Base-by-base conservation (phyloP, 2,888 invertebrate species). In the Tenthredo notha region DNA sequence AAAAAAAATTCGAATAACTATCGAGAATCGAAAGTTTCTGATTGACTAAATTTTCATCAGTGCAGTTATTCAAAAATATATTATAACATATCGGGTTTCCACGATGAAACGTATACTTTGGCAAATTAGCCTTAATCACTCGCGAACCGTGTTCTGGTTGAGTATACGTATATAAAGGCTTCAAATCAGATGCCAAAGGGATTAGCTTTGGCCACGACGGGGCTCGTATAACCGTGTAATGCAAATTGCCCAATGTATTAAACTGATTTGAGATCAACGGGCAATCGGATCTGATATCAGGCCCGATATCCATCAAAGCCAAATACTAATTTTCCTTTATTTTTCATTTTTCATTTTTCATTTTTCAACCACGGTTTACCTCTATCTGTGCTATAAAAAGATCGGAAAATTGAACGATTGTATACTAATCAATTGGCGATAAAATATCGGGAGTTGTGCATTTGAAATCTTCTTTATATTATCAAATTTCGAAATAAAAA, bases 171-270 rank as follows among this genome's bases (percentile, higher is more conserved):
- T 18, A 21, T 37, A 37, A 37, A 70, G 29, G 70, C 37, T 37
- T 70, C n/a, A 37, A 37, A 70, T 70, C 70, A 70, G 37, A 70
- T n/a, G 37, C 70, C 70, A 70, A 70, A 70, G 70, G 70, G 70
- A 70, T 70, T 70, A 70, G 70, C 25, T 37, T 29, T 18, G 33
- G 12, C 10, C 4, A 61, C 25, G 25, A 21, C 21, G 21, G 21
- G 12, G 61, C 25, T 25, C 61, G 61, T 10, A 21, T 61, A 61
- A 12, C 25, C 61, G 5, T 61, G 21, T 21, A 61, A n/a, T 43
- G 37, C 5, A 12, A 47, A 40, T 37, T 25, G 43, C 10, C 10
- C 9, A n/a, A 12, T 40, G 15, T 75, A 25, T 75, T 47, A 21
- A 75, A 75, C 43, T 75, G 75, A 75, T 75, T 75, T 25, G 25